Conservation (phyloP, 1,140 invertebrate species). For the Zophobas morio region DNA sequence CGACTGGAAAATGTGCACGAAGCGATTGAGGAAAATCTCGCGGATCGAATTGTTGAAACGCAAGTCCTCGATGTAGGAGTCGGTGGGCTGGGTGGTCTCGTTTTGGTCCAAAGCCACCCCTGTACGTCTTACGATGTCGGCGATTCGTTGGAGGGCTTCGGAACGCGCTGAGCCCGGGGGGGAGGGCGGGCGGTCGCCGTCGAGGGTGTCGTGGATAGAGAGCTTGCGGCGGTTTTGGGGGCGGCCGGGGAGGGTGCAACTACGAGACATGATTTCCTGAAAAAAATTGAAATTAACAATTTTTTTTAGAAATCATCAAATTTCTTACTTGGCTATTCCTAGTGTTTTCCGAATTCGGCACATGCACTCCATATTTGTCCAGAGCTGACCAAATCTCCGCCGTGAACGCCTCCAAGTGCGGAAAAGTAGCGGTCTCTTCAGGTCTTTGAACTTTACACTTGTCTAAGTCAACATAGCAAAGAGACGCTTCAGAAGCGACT, state of each 20-base stretch:
- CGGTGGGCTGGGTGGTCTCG: slow-evolving; percentile 69
- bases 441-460: slow-evolving; percentile 92
- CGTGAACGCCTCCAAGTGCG: slow-evolving; percentile 89
- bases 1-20: slow-evolving; percentile 94
- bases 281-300: slow-evolving; percentile 19
- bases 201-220: slow-evolving; percentile 81
- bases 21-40: slow-evolving; percentile 96
- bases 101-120: slow-evolving; percentile 70
- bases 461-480: slow-evolving; percentile 98
- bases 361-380: slow-evolving; percentile 79
- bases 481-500: slow-evolving; percentile 82
- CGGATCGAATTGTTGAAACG: slow-evolving; percentile 93
- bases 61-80: slow-evolving; percentile 88
- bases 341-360: slow-evolving; percentile 64
- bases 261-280: slow-evolving; percentile 72
- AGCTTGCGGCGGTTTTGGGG: slow-evolving; percentile 77
- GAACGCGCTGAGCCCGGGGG: slow-evolving; percentile 73
- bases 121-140: slow-evolving; percentile 84
- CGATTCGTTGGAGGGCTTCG: slow-evolving; percentile 83
- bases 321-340: slow-evolving; percentile 61
- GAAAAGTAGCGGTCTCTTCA: slow-evolving; percentile 95
- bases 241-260: slow-evolving; percentile 71
- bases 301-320: no score
- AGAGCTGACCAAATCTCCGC: slow-evolving; percentile 87
- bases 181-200: slow-evolving; percentile 77